phyloP scores from a whole-genome alignment of 1,140 invertebrate species.

The Drosophila ananassae region DNA sequence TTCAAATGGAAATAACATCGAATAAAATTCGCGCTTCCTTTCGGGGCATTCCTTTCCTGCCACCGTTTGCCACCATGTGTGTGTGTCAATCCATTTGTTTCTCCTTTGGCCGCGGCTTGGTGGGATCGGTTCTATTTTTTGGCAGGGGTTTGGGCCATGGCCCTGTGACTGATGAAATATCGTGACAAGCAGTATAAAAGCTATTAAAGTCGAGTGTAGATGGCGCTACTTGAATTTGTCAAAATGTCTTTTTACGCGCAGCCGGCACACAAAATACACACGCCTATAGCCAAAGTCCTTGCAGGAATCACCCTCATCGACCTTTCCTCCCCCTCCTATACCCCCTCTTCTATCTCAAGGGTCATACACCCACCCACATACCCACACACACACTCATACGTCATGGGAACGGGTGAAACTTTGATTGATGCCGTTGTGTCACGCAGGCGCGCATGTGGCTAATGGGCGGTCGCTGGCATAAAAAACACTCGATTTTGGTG shows the following conservation, averaged over 20 bases:
- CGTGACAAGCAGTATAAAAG: conserved; percentile 82
- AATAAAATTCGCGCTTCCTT: conserved; percentile 76
- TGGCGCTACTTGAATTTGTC: conserved; percentile 84
- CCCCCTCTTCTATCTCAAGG: not conserved
- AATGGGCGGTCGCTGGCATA: conserved; percentile 68
- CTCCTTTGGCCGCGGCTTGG: conserved; percentile 2
- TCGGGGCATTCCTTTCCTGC: conserved; percentile 21
- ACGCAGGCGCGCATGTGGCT: conserved; percentile 84
- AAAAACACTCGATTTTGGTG: conserved; percentile 26
- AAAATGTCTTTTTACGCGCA: conserved; percentile 83
- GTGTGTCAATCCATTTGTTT: conserved; percentile 54
- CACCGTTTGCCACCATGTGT: conserved; percentile 39
- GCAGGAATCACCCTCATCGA: conserved; percentile 12
- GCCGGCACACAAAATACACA: conserved; percentile 43
- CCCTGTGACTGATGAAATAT: conserved; percentile 82
- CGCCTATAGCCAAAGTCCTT: conserved; percentile 39
- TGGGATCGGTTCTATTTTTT: not conserved
- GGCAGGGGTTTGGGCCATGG: conserved; percentile 21
- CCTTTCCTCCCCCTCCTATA: conserved; percentile 1
- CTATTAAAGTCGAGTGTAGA: conserved; percentile 81
- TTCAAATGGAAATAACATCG: conserved; percentile 81
- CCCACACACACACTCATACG: conserved; percentile 34
- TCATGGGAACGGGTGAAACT: conserved; percentile 77
- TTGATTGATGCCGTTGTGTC: conserved; percentile 84
- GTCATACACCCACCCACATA: conserved; percentile 19